Evolutionary conservation across 1,140 invertebrate genomes (phyloP).

Genomic region (Drosophila melanogaster): DNA sequence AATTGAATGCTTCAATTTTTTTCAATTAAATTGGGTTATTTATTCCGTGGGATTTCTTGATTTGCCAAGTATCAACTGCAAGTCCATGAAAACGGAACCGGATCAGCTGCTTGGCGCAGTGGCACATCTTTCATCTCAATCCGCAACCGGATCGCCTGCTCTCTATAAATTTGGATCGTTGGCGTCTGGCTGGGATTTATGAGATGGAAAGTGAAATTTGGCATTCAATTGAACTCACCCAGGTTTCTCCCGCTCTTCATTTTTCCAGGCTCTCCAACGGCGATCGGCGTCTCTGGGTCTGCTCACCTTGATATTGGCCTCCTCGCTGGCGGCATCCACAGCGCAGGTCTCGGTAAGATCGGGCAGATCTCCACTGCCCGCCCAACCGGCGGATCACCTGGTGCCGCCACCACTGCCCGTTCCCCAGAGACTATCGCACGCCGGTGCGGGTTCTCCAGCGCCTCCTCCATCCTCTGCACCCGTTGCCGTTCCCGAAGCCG

Average conservation of each 20-base stretch:
- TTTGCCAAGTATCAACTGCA: neutral
- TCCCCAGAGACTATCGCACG: constrained; percentile 54
- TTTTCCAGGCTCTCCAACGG: constrained; percentile 44
- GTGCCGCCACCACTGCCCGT: constrained; percentile 69
- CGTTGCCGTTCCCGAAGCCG: constrained; percentile 20
- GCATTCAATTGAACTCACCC: constrained; percentile 18
- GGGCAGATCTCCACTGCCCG: constrained; percentile 24
- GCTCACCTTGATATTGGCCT: constrained; percentile 20
- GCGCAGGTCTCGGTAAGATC: neutral
- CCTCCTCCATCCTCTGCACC: neutral
- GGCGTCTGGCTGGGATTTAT: constrained; percentile 54
- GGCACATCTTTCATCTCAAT: constrained; percentile 21
- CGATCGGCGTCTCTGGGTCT: constrained; percentile 10
- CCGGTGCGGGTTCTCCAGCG: constrained; percentile 24
- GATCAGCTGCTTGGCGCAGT: constrained; percentile 11
- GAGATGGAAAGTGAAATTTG: constrained; percentile 64
- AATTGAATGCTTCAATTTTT: no score
- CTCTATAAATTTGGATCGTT: constrained; percentile 51
- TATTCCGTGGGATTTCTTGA: constrained; percentile 1
- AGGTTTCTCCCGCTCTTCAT: neutral
- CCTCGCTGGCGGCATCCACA: constrained; percentile 19
- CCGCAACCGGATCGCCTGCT: constrained; percentile 66
- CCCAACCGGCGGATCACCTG: constrained; percentile 70
- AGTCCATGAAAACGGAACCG: constrained; percentile 17
- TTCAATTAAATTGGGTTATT: neutral